Base-by-base conservation (phyloP, 2,113 vertebrate genomes). In the Empidonax traillii region DNA sequence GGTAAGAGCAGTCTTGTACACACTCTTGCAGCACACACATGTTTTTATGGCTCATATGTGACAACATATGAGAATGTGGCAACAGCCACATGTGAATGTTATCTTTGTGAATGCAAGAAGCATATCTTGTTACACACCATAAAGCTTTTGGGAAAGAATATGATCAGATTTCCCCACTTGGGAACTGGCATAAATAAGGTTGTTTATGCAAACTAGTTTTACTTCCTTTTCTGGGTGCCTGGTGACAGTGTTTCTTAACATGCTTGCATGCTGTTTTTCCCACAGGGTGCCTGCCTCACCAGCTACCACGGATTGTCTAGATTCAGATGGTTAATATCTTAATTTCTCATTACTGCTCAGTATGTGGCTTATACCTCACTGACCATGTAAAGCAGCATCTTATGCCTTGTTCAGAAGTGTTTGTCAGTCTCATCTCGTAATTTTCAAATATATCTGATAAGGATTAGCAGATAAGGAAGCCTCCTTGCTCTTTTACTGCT, bases 1-100 rank as follows among this genome's bases (percentile, higher is more conserved):
- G 95, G 99, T 99, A 97, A 98, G 97, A 76, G 17, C 49, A 59
- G 56, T 62, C 58, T 53, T 46, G 16, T 20, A 3, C 35, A 49
- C 27, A 28, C 41, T 27, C 1, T 61, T 61, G 53, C 47, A 30
- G 14, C 55, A 41, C 44, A 24, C 16, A 0, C 0, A 0, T 20
- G 8, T 41, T 89, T 80, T 0, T 0, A 4, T 52, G 39, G 39
- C 61, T n/a, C 8, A 0, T 23, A 7, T n/a, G 69, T 41, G 39
- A 41, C 39, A 41, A 41, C 39, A 41, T 41, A 13, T 41, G 55
- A 65, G n/a, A 73, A 31, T 0, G 0, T 81, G 61, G 41, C 52
- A 55, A 10, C 9, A 12, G 33, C 62, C 49, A 35, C 35, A 13
- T 2, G 1, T 67, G 51, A 61, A 37, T 28, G 5, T 67, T 55